Percentiles rank a stretch among this genome's conserved stretches.
Evolutionary conservation across 2,797 vertebrate species (phyloP).

Genomic region (Toxotes lorentzi): DNA sequence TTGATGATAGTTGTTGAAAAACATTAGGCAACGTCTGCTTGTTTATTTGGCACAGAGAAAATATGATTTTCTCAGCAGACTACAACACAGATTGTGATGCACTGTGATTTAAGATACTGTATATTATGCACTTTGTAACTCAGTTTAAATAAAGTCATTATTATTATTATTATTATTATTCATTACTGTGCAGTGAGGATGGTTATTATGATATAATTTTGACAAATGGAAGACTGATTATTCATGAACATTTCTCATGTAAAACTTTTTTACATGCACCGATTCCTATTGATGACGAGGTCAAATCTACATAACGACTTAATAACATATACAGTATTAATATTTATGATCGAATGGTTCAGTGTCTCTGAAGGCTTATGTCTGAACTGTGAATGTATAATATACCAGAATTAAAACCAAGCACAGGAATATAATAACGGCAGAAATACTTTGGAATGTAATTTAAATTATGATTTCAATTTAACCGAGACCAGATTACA

Average conservation of each 20-base stretch:
- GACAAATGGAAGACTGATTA: not conserved
- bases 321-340: slow-evolving; percentile 51
- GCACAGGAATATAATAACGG: slow-evolving; percentile 25
- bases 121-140: not conserved
- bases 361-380: slow-evolving; percentile 44
- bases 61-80: not conserved
- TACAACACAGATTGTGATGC: not conserved
- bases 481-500: not conserved
- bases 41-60: not conserved
- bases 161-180: not conserved
- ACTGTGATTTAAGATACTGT: not conserved
- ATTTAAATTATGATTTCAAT: slow-evolving; percentile 7
- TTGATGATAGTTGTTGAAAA: slow-evolving; percentile 15
- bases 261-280: not conserved
- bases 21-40: not conserved
- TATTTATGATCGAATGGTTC: slow-evolving; percentile 58
- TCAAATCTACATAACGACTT: slow-evolving; percentile 30
- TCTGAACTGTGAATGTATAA: slow-evolving; percentile 53
- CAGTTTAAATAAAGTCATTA: not conserved
- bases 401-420: slow-evolving; percentile 22
- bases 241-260: not conserved
- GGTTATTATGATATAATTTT: too few species aligned
- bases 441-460: slow-evolving; percentile 14
- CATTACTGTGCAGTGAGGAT: too few species aligned
- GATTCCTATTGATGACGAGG: slow-evolving; percentile 25